phyloP scores from a whole-genome alignment of 2,797 vertebrate genomes.

The Oophaga sylvatica region DNA sequence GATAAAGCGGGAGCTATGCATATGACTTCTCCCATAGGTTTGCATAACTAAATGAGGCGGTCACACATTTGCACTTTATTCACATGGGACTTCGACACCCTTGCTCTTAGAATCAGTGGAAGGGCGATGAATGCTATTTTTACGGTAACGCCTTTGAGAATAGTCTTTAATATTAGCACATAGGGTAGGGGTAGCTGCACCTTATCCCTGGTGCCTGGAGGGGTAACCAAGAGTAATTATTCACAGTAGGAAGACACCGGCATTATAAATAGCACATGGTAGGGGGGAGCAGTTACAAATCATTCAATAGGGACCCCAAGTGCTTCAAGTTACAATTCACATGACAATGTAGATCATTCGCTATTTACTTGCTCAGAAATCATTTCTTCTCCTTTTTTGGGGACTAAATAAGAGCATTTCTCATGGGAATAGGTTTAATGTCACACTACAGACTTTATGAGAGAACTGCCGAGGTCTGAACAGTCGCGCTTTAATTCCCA shows the following conservation, averaged over 20 bases:
- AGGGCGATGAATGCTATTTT: no score
- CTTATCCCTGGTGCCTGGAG: no score
- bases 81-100: no score
- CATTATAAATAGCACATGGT: neutral
- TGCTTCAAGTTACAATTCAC: no score
- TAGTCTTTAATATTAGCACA: no score
- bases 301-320: neutral
- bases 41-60: no score
- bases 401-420: neutral
- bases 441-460: neutral
- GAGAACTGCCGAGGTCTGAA: slow-evolving; percentile 1
- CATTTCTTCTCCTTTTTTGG: neutral
- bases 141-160: no score
- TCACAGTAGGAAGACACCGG: neutral
- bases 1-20: no score
- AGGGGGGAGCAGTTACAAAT: neutral
- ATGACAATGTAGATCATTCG: neutral
- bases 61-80: no score
- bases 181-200: neutral
- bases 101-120: no score
- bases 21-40: no score
- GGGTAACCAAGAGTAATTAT: neutral
- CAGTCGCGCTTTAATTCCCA: neutral
- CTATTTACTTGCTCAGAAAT: neutral
- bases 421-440: neutral